Conservation (phyloP, 2,888 invertebrate genomes). For the Agrotis exclamationis region DNA sequence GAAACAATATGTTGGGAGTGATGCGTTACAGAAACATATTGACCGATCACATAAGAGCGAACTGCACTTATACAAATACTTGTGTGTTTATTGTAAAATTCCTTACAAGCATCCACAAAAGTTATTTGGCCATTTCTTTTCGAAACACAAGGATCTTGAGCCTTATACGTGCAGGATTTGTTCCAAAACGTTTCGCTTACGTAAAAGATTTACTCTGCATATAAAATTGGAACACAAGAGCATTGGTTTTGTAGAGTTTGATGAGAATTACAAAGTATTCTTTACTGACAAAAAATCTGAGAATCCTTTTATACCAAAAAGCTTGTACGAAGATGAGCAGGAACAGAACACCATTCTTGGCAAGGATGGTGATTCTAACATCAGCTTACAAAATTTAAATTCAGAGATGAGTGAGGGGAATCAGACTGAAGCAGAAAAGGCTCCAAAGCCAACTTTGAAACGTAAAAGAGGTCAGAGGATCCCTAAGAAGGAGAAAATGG, state of each 20-base stretch:
- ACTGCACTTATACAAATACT: constrained; percentile 81
- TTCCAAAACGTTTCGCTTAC: constrained; percentile 73
- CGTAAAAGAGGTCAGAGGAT: constrained; percentile 56
- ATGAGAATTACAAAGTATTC: constrained; percentile 82
- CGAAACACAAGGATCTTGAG: constrained; percentile 77
- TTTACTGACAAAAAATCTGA: constrained; percentile 81
- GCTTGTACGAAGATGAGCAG: constrained; percentile 43
- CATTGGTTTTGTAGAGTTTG: constrained; percentile 82
- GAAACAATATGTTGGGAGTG: constrained; percentile 76
- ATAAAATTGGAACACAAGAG: constrained; percentile 83
- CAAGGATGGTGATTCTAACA: not conserved
- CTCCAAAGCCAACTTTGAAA: constrained; percentile 42
- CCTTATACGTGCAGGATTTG: constrained; percentile 85
- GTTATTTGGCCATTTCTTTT: constrained; percentile 81
- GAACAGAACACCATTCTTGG: not conserved
- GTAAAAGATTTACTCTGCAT: constrained; percentile 83
- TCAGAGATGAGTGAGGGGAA: constrained; percentile 64
- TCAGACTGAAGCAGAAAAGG: constrained; percentile 60
- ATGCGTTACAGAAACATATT: constrained; percentile 77
- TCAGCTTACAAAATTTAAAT: constrained; percentile 32
- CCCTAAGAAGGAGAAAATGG: constrained; percentile 9
- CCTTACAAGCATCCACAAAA: constrained; percentile 82
- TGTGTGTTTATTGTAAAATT: constrained; percentile 76
- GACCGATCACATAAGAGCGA: constrained; percentile 72
- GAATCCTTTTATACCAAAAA: constrained; percentile 72